These are phyloP conservation scores for Rhabdomys pumilio DNA, from an alignment of 2,797 vertebrate species.

Conservation along the genomic window DNA sequence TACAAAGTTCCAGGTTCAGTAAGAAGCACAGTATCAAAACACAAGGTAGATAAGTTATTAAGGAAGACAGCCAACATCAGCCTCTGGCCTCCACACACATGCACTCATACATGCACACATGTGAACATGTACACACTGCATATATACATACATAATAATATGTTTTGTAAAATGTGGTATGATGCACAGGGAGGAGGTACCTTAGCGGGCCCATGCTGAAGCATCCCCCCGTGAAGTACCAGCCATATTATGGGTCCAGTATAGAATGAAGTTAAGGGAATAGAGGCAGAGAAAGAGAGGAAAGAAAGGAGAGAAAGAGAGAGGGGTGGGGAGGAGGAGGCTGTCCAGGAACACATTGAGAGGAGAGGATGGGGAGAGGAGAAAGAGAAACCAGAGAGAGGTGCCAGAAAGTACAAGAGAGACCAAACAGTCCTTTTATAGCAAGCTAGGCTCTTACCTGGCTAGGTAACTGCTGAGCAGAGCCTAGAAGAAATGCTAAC, in stretches of 20 bases:
- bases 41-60: background rate
- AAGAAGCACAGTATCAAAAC: background rate
- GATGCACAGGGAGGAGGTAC: background rate
- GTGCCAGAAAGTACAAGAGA: background rate
- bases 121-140: background rate
- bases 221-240: no score
- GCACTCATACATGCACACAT: background rate
- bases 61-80: background rate
- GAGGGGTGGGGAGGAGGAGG: fast-evolving
- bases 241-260: background rate
- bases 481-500: background rate
- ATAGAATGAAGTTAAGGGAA: background rate
- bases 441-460: background rate
- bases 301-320: background rate
- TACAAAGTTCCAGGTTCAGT: background rate
- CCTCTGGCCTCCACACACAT: background rate
- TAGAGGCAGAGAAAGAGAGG: background rate
- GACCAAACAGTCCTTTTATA: background rate
- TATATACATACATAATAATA: background rate
- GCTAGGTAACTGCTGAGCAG: background rate
- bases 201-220: background rate
- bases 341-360: no score
- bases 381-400: no score
- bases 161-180: background rate
- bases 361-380: no score